Base-by-base conservation (phyloP, 1,140 invertebrate genomes). In the Drosophila pectinifera region DNA sequence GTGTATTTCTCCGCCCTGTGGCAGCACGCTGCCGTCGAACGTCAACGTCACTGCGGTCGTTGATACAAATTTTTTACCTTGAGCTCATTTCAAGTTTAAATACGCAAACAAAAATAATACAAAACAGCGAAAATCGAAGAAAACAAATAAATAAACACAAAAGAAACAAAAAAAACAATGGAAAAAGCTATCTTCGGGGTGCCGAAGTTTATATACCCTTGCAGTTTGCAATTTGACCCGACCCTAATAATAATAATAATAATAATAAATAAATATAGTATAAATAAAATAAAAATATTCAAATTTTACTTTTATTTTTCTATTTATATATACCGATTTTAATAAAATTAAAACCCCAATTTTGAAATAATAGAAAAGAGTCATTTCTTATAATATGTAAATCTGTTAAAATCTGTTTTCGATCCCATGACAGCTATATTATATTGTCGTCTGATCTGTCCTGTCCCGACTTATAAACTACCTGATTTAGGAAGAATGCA, bases 21-120 rank as follows among this genome's bases (percentile, higher is more conserved):
- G 46, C 62, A 61, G 36, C 41, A 41, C 16, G 45, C 26, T 46
- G 34, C 18, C 42, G 48, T 41, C 41, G 49, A 20, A 38, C 36
- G 51, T 64, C 26, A n/a, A 20, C 26, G 46, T 48, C 45, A 75
- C 63, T 72, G 57, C 54, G 70, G 70, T 86, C 75, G 78, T 79
- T 79, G 72, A 81, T 81, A 86, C 68, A 80, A 80, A 80, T 56
- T 62, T 73, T 69, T 82, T 88, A 84, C 84, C 84, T 88, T 88
- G 84, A 83, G 79, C 84, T 74, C 84, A 83, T 88, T 88, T 88
- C 65, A 83, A 88, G 79, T 88, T 84, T 74, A 83, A 86, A 70
- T 62, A 81, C 73, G 59, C 65, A 73, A 82, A 63, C 54, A 79
- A 54, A 70, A 68, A 58, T 42, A 38, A 63, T 34, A 53, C 31